Conservation (phyloP, 2,888 invertebrate species). For the Siphlonurus alternatus region DNA sequence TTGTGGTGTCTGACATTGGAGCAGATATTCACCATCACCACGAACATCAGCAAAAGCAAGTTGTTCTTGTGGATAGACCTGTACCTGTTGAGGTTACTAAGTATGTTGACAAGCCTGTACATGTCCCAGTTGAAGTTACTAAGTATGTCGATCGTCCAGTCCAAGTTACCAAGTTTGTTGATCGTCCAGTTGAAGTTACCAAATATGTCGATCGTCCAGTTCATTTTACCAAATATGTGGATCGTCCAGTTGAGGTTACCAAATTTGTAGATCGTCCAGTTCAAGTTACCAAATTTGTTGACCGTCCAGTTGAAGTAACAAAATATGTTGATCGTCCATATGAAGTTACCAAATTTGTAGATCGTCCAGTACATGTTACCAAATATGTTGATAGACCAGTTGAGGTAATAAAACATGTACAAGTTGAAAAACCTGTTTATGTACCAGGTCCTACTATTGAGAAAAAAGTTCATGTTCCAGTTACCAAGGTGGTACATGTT, state of each 20-base stretch:
- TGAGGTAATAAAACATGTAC: conserved; percentile 19
- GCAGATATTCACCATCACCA: conserved; percentile 4
- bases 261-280: conserved; percentile 21
- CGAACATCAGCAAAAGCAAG: conserved; percentile 9
- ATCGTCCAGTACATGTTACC: conserved; percentile 28
- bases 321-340: conserved; percentile 31
- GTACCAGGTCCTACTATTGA: conserved; percentile 1
- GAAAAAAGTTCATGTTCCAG: neutral
- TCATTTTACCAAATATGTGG: conserved; percentile 29
- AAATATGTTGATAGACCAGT: conserved; percentile 31
- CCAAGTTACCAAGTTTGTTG: conserved; percentile 20
- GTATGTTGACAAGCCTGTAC: conserved; percentile 35
- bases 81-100: conserved; percentile 28
- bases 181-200: conserved; percentile 31
- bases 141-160: conserved; percentile 20
- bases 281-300: conserved; percentile 29
- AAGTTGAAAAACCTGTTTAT: conserved; percentile 1
- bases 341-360: conserved; percentile 13
- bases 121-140: conserved; percentile 21
- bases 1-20: conserved; percentile 3
- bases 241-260: conserved; percentile 26
- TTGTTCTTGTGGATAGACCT: conserved; percentile 11
- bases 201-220: conserved; percentile 30
- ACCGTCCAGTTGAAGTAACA: conserved; percentile 31
- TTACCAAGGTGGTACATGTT: conserved; percentile 14